These are phyloP conservation scores for Sthenelais limicola DNA, from an alignment of 2,888 invertebrate species.

Conservation along the genomic window DNA sequence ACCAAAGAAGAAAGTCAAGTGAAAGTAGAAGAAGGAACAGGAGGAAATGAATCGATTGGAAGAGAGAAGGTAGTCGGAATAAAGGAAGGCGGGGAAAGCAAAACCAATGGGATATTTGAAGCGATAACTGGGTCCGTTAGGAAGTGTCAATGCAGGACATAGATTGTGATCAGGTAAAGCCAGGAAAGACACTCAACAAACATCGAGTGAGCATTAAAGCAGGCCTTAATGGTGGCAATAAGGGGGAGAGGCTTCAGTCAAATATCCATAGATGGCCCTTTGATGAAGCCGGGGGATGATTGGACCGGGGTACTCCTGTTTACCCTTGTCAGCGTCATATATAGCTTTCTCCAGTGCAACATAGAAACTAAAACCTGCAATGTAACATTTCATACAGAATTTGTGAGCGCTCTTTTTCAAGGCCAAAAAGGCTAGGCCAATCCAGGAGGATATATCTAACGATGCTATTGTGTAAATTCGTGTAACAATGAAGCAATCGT, in stretches of 20 bases:
- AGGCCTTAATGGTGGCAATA: slow-evolving; percentile 36
- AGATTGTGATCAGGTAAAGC: slow-evolving; percentile 37
- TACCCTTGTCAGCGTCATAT: slow-evolving; percentile 31
- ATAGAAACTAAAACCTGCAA: too few species aligned
- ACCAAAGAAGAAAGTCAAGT: not conserved
- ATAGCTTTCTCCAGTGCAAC: too few species aligned
- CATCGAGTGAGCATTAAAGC: not conserved
- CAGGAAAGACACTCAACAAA: slow-evolving; percentile 9
- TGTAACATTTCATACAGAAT: too few species aligned
- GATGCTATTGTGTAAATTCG: too few species aligned
- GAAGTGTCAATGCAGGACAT: slow-evolving; percentile 30
- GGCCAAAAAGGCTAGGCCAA: too few species aligned
- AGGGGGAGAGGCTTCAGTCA: slow-evolving; percentile 19
- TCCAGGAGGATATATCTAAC: too few species aligned
- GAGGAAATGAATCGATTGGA: not conserved
- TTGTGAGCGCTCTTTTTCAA: too few species aligned
- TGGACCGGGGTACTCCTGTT: slow-evolving; percentile 17
- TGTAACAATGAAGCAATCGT: too few species aligned
- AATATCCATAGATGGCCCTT: slow-evolving; percentile 17
- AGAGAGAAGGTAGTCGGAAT: too few species aligned
- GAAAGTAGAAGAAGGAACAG: not conserved
- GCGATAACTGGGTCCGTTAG: not conserved
- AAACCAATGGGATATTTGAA: too few species aligned
- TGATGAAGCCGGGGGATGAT: slow-evolving; percentile 37
- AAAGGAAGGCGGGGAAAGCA: not conserved